These are phyloP conservation scores for Tubulanus polymorphus DNA, from an alignment of 2,888 invertebrate genomes.

Conservation along the genomic window DNA sequence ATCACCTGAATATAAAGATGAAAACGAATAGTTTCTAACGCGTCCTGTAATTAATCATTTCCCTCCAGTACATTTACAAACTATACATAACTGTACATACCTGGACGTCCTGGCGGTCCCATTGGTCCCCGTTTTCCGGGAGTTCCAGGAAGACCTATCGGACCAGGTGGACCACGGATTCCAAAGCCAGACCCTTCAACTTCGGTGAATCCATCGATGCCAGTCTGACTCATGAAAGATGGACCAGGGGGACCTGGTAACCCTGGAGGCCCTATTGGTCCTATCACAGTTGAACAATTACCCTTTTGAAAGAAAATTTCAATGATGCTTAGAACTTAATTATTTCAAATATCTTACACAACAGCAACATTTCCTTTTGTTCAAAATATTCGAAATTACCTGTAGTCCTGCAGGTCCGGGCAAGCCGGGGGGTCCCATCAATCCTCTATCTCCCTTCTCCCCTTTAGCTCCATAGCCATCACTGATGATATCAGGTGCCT, in stretches of 20 bases:
- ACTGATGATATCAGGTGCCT: not conserved
- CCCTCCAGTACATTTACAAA: not conserved
- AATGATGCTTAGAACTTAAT: no score
- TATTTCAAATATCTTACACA: no score
- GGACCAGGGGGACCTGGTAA: constrained; percentile 7
- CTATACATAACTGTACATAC: not conserved
- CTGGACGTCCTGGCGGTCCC: constrained; percentile 4
- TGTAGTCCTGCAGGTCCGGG: constrained; percentile 11
- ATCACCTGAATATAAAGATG: no score
- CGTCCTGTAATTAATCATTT: no score
- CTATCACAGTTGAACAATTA: no score
- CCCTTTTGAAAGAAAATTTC: no score
- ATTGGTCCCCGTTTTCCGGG: not conserved
- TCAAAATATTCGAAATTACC: no score
- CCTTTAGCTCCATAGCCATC: constrained; percentile 7
- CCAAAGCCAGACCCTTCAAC: not conserved
- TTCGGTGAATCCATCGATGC: no score
- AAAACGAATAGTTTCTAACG: no score
- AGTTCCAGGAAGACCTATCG: not conserved
- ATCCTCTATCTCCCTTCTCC: constrained; percentile 8
- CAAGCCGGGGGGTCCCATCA: constrained; percentile 1
- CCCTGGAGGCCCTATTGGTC: constrained; percentile 1
- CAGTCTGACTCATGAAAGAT: not conserved
- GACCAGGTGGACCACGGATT: not conserved
- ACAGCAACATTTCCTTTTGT: no score